phyloP scores from a whole-genome alignment of 2,888 invertebrate genomes.

The Nysson spinosus region DNA sequence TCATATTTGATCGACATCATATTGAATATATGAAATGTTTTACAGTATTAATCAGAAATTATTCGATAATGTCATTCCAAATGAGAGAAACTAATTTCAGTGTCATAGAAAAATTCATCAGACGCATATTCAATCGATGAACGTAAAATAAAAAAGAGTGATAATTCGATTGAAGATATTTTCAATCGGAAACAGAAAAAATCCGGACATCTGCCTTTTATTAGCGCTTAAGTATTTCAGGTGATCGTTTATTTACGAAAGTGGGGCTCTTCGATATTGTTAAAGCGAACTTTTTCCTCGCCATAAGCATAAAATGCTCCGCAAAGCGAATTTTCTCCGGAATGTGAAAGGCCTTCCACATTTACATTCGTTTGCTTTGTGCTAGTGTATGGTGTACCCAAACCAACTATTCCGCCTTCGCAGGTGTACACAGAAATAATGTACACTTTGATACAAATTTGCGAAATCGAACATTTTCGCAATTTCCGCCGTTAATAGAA shows the following conservation, averaged over 20 bases:
- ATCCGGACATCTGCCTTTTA: no score
- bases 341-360: slow-evolving; percentile 56
- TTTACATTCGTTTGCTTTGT: slow-evolving; percentile 20
- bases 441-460: background rate
- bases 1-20: no score
- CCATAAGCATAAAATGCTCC: slow-evolving; percentile 3
- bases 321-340: slow-evolving; percentile 50
- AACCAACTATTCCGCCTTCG: slow-evolving; percentile 13
- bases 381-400: background rate
- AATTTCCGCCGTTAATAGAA: no score
- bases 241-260: background rate
- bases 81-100: no score
- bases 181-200: no score
- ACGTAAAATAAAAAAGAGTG: no score
- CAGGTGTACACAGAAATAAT: slow-evolving; percentile 8
- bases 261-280: background rate
- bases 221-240: background rate
- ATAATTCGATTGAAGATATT: no score
- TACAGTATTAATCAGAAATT: no score
- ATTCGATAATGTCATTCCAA: no score
- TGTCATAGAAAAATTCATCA: no score
- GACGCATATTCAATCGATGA: no score
- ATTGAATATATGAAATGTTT: no score
- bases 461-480: background rate
- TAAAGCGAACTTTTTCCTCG: slow-evolving; percentile 23